Evolutionary conservation across 2,888 invertebrate genomes (phyloP), one percentile per base, ranked within the genome.

Genomic region (Phrixothrix hirtus): DNA sequence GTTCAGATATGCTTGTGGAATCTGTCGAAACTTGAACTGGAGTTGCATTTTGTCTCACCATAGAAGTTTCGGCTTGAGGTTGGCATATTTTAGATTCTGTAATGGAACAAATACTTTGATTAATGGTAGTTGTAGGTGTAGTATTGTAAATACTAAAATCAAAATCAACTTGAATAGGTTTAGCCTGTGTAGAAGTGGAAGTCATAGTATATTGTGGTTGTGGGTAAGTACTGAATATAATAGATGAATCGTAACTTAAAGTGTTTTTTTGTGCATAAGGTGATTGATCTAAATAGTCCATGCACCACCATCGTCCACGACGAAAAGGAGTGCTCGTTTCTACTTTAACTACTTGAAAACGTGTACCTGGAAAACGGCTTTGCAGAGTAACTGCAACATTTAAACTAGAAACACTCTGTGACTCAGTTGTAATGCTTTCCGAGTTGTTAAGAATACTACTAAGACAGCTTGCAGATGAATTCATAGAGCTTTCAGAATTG

Each of bases 311-410:
- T 63, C 95, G 82, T 15, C 95, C 95, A 49, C 95, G 83, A 64
- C 89, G 87, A 72, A 93, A 94, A 11, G 95, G 94, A 77, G 93
- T 92, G n/a, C 92, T 92, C 65, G 92, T 93, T 77, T 94, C 94
- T 65, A 95, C 93, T 81, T 95, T 95, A 27, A 95, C 95, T 65
- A 95, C 93, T 81, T 92, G 92, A 77, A 95, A 95, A 59, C 95
- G 81, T 30, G 47, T 48, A 76, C 89, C 89, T 76, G 63, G 62
- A 43, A 63, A 62, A 14, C 64, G 58, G n/a, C 57, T 52, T 21
- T 31, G 32, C 5, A 29, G 36, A 29, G 43, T 37, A 30, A 45
- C 35, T 45, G 36, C 25, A 27, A 38, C 32, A 14, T 48, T 41
- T 38, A 26, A 26, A 13, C 17, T 30, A 16, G 47, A 44, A 14